phyloP scores from a whole-genome alignment of 2,797 vertebrate genomes.

The Siniperca obscura region DNA sequence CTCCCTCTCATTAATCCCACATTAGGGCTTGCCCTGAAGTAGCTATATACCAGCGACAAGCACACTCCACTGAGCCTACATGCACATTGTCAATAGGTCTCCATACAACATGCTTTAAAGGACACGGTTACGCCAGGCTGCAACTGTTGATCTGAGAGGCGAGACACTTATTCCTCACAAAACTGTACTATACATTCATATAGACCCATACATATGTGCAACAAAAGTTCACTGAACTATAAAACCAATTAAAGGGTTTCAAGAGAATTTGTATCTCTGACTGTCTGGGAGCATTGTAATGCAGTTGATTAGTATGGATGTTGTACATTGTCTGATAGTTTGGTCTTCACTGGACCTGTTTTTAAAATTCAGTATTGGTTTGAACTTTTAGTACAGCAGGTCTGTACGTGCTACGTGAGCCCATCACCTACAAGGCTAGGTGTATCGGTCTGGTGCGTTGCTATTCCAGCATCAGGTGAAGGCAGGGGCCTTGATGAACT shows the following conservation, averaged over 20 bases:
- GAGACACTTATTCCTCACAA: background rate
- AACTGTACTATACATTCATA: background rate
- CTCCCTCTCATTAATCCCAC: slow-evolving; percentile 67
- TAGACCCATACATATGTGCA: background rate
- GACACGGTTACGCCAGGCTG: slow-evolving; percentile 13
- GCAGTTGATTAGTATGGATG: background rate
- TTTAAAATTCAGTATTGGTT: background rate
- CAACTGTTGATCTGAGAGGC: background rate
- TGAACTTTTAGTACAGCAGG: background rate
- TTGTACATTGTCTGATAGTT: background rate
- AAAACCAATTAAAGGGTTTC: background rate
- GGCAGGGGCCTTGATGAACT: background rate
- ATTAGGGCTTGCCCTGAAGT: slow-evolving; percentile 61
- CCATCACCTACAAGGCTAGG: background rate
- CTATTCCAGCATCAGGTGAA: background rate
- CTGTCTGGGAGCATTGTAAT: background rate
- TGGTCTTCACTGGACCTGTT: background rate
- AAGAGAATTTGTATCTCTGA: background rate
- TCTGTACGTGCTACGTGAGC: background rate
- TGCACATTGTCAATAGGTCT: slow-evolving; percentile 45
- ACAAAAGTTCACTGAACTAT: background rate
- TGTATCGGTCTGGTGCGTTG: background rate
- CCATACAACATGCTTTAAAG: slow-evolving; percentile 23
- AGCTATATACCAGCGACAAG: slow-evolving; percentile 46
- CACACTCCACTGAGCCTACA: slow-evolving; percentile 57